Percentiles rank a stretch among this genome's conserved stretches.
Conservation (phyloP, 2,888 invertebrate species). For the Agrilus mali region DNA sequence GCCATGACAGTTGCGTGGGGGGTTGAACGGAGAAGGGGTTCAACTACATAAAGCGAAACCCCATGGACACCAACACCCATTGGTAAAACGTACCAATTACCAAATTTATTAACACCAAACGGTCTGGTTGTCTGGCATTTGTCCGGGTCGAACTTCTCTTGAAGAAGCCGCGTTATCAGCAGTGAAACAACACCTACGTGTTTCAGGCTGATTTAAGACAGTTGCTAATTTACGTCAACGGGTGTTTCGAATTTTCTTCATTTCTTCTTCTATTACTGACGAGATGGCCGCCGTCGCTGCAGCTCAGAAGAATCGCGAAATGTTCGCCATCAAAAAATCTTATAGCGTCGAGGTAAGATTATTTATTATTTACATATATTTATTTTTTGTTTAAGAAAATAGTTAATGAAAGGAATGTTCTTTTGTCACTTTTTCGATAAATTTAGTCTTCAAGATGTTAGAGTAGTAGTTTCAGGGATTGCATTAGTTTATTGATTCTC, state of each 20-base stretch:
- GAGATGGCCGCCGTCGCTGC: conserved; percentile 76
- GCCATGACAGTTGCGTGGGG: conserved; percentile 35
- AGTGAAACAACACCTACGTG: conserved; percentile 32
- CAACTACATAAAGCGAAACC: conserved; percentile 30
- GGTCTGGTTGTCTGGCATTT: conserved; percentile 24
- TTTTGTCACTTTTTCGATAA: too few relatives aligned
- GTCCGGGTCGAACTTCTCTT: too few relatives aligned
- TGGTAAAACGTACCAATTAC: conserved; percentile 25
- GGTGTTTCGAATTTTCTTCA: conserved; percentile 8
- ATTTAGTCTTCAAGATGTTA: too few relatives aligned
- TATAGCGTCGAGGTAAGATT: conserved; percentile 91
- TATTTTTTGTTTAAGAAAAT: neutral
- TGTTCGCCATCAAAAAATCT: conserved; percentile 94
- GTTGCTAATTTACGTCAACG: conserved; percentile 4
- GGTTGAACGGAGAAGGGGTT: conserved; percentile 25
- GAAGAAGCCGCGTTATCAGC: conserved; percentile 28
- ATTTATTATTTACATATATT: neutral
- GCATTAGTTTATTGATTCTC: too few relatives aligned
- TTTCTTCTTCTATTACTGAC: conserved; percentile 7
- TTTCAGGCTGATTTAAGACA: conserved; percentile 27
- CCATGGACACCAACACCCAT: conserved; percentile 26
- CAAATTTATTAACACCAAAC: too few relatives aligned
- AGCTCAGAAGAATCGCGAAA: conserved; percentile 87
- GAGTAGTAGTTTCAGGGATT: too few relatives aligned
- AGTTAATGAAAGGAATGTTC: too few relatives aligned